phyloP scores from a whole-genome alignment of 2,888 invertebrate species.

The Teleogryllus oceanicus region DNA sequence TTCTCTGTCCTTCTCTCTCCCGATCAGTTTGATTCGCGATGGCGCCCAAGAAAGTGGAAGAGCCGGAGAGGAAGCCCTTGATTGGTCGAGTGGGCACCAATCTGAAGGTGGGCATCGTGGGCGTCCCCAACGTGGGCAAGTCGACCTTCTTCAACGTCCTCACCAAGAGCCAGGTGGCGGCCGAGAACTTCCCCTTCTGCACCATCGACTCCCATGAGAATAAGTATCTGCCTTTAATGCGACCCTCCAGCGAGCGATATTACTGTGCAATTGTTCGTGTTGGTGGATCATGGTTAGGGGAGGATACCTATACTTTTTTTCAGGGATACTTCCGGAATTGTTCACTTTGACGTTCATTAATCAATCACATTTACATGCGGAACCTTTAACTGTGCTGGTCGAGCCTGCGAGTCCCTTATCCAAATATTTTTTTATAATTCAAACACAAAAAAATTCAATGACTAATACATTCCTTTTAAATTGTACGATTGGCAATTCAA shows the following conservation, averaged over 20 bases:
- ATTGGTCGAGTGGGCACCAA: slow-evolving; percentile 95
- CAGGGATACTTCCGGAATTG: background rate
- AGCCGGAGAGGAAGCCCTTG: slow-evolving; percentile 81
- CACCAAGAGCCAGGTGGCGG: slow-evolving; percentile 94
- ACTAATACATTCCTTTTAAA: too few species aligned
- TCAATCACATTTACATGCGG: too few species aligned
- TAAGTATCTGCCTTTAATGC: slow-evolving; percentile 66
- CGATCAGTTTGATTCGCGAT: slow-evolving; percentile 48
- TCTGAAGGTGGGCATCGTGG: slow-evolving; percentile 92
- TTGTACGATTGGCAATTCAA: too few species aligned
- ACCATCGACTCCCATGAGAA: slow-evolving; percentile 99
- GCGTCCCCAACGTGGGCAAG: slow-evolving; percentile 97
- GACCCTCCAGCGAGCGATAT: background rate
- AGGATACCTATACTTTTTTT: slow-evolving; percentile 18
- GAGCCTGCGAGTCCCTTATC: too few species aligned
- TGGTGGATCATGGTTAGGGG: background rate
- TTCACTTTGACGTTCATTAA: too few species aligned
- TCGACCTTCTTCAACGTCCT: slow-evolving; percentile 99
- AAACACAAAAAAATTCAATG: too few species aligned
- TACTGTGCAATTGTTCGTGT: background rate
- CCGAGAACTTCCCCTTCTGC: slow-evolving; percentile 99
- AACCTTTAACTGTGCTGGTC: too few species aligned
- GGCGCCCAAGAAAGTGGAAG: slow-evolving; percentile 88
- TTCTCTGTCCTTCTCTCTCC: slow-evolving; percentile 12
- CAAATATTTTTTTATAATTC: too few species aligned